These are phyloP conservation scores for Tachycineta bicolor DNA, from an alignment of 2,113 vertebrate genomes.

Conservation along the genomic window DNA sequence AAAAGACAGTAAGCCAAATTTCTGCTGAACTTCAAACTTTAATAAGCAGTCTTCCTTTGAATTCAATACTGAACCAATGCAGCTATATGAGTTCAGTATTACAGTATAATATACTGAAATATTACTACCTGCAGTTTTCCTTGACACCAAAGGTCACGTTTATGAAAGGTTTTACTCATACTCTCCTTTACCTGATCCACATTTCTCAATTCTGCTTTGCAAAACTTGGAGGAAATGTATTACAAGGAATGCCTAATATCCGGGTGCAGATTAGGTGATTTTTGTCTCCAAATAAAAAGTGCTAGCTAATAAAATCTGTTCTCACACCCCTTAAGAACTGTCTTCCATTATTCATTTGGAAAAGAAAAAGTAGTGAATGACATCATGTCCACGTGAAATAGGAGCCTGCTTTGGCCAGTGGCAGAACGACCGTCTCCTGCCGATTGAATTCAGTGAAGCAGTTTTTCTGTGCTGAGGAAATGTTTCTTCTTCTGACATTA, in stretches of 20 bases:
- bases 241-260: background rate
- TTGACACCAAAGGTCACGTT: constrained; percentile 11
- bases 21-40: background rate
- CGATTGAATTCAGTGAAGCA: background rate
- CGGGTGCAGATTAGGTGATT: background rate
- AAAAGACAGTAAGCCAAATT: background rate
- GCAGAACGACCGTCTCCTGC: background rate
- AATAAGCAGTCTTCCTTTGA: background rate
- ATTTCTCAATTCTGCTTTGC: constrained; percentile 33
- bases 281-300: constrained; percentile 24
- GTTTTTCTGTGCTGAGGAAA: background rate
- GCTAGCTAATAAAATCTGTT: background rate
- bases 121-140: background rate
- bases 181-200: background rate
- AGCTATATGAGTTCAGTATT: background rate
- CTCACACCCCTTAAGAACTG: background rate
- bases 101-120: background rate
- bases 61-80: background rate
- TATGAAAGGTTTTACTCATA: constrained; percentile 40
- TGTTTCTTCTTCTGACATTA: background rate
- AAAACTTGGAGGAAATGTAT: background rate
- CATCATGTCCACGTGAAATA: background rate
- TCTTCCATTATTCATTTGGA: background rate
- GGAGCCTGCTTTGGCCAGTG: background rate
- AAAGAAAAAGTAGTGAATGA: background rate